Base-by-base conservation (phyloP, 2,888 invertebrate genomes). In the Linyphia triangularis region DNA sequence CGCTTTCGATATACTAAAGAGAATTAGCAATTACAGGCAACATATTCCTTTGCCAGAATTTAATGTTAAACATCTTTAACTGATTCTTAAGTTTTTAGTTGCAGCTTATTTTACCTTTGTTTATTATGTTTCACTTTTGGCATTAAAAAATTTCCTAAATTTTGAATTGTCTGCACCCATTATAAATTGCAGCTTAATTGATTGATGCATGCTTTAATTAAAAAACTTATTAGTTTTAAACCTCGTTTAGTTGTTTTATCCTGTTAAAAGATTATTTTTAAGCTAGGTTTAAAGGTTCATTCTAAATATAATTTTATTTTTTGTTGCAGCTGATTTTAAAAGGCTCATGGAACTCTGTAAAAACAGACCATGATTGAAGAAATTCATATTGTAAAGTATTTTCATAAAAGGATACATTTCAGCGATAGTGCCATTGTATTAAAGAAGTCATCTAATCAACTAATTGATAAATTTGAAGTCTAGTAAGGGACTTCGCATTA, bases 281-380 rank as follows among this genome's bases (percentile, higher is more conserved):
- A 59, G 19, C 37, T 70, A 24, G 37, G 19, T 61, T 61, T 61
- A 16, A 22, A 40, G n/a, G 30, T 22, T 73, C 22, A 63, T 33
- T n/a, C 43, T 59, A 70, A 72, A 82, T 37, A 72, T 72, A n/a
- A 13, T 63, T 72, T 51, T 63, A 24, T 70, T 82, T 70, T 72
- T 73, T 43, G 22, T 82, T 82, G 30, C 82, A 82, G 82, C 72
- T 82, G 57, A 79, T 59, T 30, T 24, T 51, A 81, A 67, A 77
- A 59, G 72, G 19, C 61, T 72, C 63, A 82, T 70, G 70, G 70
- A 40, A 40, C 82, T 81, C 69, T 81, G 81, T 82, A 26, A 73
- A 82, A 72, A 82, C 70, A 82, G 72, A 82, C 51, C 82, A 82
- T 72, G 72, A 61, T 30, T 72, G 82, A 72, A 82, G 82, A 63